Base-by-base conservation (phyloP, 2,113 vertebrate genomes). In the Prunella fulvescens region DNA sequence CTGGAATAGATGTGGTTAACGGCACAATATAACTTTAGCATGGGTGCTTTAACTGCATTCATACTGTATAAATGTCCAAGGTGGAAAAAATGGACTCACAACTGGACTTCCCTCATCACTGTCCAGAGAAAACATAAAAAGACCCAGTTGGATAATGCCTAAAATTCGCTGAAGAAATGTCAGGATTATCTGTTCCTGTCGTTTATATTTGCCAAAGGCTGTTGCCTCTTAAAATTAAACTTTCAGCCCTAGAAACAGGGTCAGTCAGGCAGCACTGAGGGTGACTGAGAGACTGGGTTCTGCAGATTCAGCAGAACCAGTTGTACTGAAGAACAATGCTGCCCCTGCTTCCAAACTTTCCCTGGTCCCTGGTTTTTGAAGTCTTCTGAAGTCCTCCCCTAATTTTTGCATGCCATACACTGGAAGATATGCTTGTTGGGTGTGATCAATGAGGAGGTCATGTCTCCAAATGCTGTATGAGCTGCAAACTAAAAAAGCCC, bases 361-460 rank as follows among this genome's bases (percentile, higher is more conserved):
- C 3, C 1, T 1, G 2, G 15, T 14, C 37, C 20, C 14, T n/a
- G 22, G 12, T 23, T 87, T 47, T 58, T 56, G 45, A 79, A 69
- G 18, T 40, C 26, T 72, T 53, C n/a, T 86, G 72, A 66, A 92
- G 86, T 65, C 17, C 12, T 48, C 24, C 31, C 19, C 6, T 54
- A 9, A 9, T 51, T 61, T 45, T 51, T 1, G 3, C 9, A 3
- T 33, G 51, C 37, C 0, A 0, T 31, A 33, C 10, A 0, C 10
- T 61, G 54, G 48, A 60, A 86, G n/a, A 31, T 51, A 8, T 0
- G 2, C 2, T 44, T 69, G 28, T 37, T 53, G 47, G 12, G 33
- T 62, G 70, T 1, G 1, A 42, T 57, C 31, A 47, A 1, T 7
- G 12, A 70, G 58, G 26, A 78, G 57, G 40, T 39, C 6, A 0